Conservation (phyloP, 2,888 invertebrate genomes). For the Tenthredo mesomela region DNA sequence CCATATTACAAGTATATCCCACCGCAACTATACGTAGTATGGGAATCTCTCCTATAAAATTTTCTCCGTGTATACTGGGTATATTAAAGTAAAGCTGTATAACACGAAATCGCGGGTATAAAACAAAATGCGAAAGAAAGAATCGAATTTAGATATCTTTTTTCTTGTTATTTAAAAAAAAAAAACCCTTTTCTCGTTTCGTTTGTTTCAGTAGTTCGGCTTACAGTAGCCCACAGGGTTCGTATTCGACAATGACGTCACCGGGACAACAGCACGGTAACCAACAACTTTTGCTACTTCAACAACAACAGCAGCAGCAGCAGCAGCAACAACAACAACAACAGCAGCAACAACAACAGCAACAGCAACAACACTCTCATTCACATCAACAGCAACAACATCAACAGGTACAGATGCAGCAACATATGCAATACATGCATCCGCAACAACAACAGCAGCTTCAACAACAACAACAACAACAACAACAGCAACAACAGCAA, state of each 20-base stretch:
- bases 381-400: slow-evolving; percentile 71
- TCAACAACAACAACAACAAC: slow-evolving; percentile 70
- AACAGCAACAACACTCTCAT: slow-evolving; percentile 74
- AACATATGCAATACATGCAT: slow-evolving; percentile 71
- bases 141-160: neutral
- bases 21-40: no score
- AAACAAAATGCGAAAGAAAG: neutral
- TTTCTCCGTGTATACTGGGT: no score
- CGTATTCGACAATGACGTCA: slow-evolving; percentile 82
- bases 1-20: no score
- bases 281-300: slow-evolving; percentile 81
- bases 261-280: slow-evolving; percentile 82
- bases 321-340: slow-evolving; percentile 73
- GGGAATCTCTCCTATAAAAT: no score
- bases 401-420: slow-evolving; percentile 69
- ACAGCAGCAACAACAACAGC: slow-evolving; percentile 68
- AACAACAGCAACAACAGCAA: slow-evolving; percentile 68
- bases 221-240: slow-evolving; percentile 77
- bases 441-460: slow-evolving; percentile 65
- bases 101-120: neutral
- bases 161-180: neutral
- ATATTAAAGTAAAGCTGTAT: no score
- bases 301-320: slow-evolving; percentile 76
- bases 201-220: slow-evolving; percentile 70
- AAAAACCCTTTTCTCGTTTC: neutral